A percentile compares a stretch with the other conserved stretches of the same genome.
These are phyloP conservation scores for Mellilla xanthometata DNA, from an alignment of 2,888 invertebrate genomes.

Conservation along the genomic window DNA sequence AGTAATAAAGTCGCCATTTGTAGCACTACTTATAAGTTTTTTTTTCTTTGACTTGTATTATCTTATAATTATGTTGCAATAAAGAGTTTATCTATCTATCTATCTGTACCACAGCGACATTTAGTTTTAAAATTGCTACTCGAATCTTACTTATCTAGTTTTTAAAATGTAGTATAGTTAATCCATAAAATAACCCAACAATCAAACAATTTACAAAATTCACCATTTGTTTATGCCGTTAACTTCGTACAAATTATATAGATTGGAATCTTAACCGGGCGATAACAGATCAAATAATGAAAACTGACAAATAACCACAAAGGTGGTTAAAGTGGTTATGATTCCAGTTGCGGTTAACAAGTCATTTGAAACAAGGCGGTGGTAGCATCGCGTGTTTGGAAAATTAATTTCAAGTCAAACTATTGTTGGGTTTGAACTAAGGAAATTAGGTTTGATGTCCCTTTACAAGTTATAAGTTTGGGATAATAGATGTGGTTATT, in stretches of 20 bases:
- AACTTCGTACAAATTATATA: conserved; percentile 38
- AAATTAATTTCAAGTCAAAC: conserved; percentile 62
- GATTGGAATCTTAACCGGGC: conserved; percentile 53
- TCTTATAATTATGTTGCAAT: too few species aligned
- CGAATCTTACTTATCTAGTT: too few species aligned
- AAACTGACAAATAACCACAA: conserved; percentile 61
- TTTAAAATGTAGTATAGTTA: too few species aligned
- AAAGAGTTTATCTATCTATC: too few species aligned
- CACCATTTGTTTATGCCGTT: conserved; percentile 34
- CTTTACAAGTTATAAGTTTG: neutral
- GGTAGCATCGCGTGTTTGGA: conserved; percentile 68
- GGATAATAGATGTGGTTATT: too few species aligned
- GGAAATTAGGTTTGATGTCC: conserved; percentile 3
- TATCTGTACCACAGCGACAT: too few species aligned
- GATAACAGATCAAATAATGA: conserved; percentile 56
- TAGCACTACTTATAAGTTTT: too few species aligned
- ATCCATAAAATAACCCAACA: too few species aligned
- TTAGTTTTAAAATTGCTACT: too few species aligned
- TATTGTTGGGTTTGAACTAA: conserved; percentile 13
- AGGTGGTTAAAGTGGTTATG: conserved; percentile 49
- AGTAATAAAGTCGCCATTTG: too few species aligned
- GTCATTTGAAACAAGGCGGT: conserved; percentile 62
- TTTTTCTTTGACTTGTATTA: too few species aligned
- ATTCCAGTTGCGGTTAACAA: conserved; percentile 59
- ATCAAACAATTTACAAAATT: conserved; percentile 14